phyloP scores from a whole-genome alignment of 1,140 invertebrate genomes.

The Danaus melanippus region DNA sequence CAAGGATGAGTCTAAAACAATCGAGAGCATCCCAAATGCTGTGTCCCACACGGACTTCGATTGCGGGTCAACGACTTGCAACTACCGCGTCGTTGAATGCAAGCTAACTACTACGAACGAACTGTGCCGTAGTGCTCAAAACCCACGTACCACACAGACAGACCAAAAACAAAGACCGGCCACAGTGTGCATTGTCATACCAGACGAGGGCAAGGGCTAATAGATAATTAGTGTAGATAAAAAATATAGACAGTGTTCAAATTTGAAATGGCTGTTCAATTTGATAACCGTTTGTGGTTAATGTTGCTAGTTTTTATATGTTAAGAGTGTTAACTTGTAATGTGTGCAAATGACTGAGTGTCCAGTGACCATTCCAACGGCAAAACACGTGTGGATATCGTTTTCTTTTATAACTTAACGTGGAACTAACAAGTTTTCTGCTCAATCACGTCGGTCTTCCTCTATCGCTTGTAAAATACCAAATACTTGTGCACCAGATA shows the following conservation, averaged over 20 bases:
- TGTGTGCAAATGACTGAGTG: conserved; percentile 16
- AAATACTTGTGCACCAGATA: too few relatives aligned
- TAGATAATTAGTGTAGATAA: conserved; percentile 3
- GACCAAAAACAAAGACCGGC: conserved; percentile 47
- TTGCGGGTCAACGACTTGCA: conserved; percentile 51
- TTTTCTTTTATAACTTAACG: conserved; percentile 15
- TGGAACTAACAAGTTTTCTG: conserved; percentile 26
- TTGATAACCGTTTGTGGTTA: conserved; percentile 5
- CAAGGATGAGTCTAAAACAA: conserved; percentile 53
- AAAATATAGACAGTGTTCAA: conserved; percentile 17
- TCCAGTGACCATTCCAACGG: conserved; percentile 18
- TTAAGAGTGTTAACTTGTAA: conserved; percentile 13
- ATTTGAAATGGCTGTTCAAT: conserved; percentile 17
- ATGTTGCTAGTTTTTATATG: conserved; percentile 10
- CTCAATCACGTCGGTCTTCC: conserved; percentile 67
- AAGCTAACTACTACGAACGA: conserved; percentile 66
- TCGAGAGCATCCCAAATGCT: conserved; percentile 52
- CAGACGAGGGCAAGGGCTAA: conserved; percentile 72
- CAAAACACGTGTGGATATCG: conserved; percentile 11
- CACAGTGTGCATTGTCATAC: conserved; percentile 73
- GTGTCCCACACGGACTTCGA: conserved; percentile 53
- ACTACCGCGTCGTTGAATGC: conserved; percentile 67
- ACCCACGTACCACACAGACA: conserved; percentile 27
- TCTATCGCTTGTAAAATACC: conserved; percentile 35
- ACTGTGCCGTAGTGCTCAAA: conserved; percentile 38